These are phyloP conservation scores for Halotydeus destructor DNA, from an alignment of 1,140 invertebrate genomes.

Conservation along the genomic window DNA sequence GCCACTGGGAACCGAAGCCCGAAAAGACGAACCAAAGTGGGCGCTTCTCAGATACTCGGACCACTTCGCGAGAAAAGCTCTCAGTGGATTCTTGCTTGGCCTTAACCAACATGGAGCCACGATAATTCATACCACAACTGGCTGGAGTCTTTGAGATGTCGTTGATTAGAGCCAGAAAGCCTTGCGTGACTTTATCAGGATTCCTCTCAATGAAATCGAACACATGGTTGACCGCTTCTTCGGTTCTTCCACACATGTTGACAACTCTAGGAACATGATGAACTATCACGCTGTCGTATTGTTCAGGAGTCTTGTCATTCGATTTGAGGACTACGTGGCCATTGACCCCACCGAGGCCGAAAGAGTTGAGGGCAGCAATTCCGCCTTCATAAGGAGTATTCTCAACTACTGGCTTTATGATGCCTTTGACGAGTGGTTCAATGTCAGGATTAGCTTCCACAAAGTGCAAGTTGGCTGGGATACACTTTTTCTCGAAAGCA, in stretches of 20 bases:
- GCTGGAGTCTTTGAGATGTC: slow-evolving; percentile 6
- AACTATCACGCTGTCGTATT: neutral
- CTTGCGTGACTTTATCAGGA: slow-evolving; percentile 14
- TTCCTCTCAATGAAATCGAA: slow-evolving; percentile 23
- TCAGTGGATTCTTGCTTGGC: slow-evolving; percentile 1
- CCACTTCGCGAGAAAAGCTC: too few species aligned
- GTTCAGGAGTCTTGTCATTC: slow-evolving; percentile 25
- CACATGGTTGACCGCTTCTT: slow-evolving; percentile 24
- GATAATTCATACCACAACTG: slow-evolving; percentile 9
- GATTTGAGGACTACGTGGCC: slow-evolving; percentile 35
- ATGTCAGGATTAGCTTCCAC: slow-evolving; percentile 67
- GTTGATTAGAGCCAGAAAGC: slow-evolving; percentile 17
- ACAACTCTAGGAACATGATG: slow-evolving; percentile 1
- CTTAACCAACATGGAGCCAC: slow-evolving; percentile 13
- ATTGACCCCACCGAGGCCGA: slow-evolving; percentile 17
- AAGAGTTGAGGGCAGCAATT: slow-evolving; percentile 15
- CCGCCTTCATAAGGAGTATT: slow-evolving; percentile 15
- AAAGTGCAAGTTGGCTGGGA: slow-evolving; percentile 79
- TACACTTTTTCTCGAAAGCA: slow-evolving; percentile 62
- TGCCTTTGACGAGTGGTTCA: slow-evolving; percentile 58
- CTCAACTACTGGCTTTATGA: slow-evolving; percentile 39
- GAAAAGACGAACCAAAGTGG: slow-evolving; percentile 86
- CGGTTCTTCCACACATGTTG: slow-evolving; percentile 6
- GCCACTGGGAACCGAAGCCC: slow-evolving; percentile 92
- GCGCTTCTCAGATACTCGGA: slow-evolving; percentile 25